Conservation (phyloP, 2,888 invertebrate species). For the Oasisia sp. region DNA sequence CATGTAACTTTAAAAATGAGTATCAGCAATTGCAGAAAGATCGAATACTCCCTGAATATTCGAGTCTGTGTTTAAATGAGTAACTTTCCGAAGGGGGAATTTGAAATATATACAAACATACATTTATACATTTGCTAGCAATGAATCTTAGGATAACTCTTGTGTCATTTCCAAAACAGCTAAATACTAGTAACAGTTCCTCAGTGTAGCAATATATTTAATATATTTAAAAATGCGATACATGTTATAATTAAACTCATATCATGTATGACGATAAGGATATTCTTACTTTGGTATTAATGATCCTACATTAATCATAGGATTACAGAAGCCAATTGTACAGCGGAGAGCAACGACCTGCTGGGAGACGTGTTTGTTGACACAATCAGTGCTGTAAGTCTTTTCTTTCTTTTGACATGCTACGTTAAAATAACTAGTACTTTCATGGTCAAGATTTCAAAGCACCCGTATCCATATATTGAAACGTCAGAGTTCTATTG, state of each 20-base stretch:
- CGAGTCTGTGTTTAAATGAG: no score
- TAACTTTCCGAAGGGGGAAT: no score
- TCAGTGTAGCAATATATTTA: neutral
- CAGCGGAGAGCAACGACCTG: constrained; percentile 58
- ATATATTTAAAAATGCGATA: neutral
- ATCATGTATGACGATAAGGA: neutral
- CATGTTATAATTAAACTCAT: neutral
- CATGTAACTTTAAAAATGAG: no score
- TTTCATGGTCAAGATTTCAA: neutral
- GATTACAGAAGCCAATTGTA: constrained; percentile 59
- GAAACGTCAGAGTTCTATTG: no score
- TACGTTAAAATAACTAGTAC: neutral
- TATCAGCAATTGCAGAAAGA: no score
- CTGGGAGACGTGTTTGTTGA: constrained; percentile 64
- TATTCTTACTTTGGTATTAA: neutral
- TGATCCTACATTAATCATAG: constrained; percentile 38
- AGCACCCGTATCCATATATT: neutral
- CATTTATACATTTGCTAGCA: neutral
- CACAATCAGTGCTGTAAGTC: constrained; percentile 62
- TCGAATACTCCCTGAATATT: no score
- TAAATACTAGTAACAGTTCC: neutral
- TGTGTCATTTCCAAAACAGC: neutral
- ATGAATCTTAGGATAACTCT: neutral
- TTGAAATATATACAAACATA: neutral
- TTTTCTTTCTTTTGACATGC: neutral